Base-by-base conservation (phyloP, 1,140 invertebrate genomes). In the Epicauta chinensis region DNA sequence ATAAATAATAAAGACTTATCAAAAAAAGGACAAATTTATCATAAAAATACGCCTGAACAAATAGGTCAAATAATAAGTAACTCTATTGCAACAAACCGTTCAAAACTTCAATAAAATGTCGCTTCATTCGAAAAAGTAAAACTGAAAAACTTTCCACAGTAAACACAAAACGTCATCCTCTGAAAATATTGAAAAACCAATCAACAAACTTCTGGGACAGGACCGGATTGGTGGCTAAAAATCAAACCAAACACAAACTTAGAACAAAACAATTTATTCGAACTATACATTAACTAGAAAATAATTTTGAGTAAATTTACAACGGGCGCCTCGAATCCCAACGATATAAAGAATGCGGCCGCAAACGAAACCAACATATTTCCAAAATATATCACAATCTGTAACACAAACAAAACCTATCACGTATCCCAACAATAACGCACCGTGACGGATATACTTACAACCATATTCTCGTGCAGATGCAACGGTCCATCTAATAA, bases 311-410 rank as follows among this genome's bases (percentile, higher is more conserved):
- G 72, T 47, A 91, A 68, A 61, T 84, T 78, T 32, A 91, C 85
- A 15, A 87, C 73, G 3, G 88, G 87, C 13, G 88, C 86, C 66
- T 90, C 87, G 56, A 90, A 82, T 5, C 81, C 75, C 32, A 89
- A 69, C 2, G 87, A 90, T 49, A 90, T 80, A 53, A 81, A 75
- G 62, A 90, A 89, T 1, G 87, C 85, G n/a, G 81, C 64, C 15
- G 86, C 58, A 62, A 89, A 90, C 1, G 87, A 84, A 14, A 85
- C 76, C 4, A 89, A 84, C 3, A 86, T 74, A 57, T 89, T 89
- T 5, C 88, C 88, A 47, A 87, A 80, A 70, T 87, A 90, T 48
- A 87, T 75, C 35, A 84, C 82, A 23, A 89, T 66, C 84, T 88
- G 73, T 37, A n/a, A n/a, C n/a, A n/a, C n/a, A n/a, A n/a, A 76